phyloP scores from a whole-genome alignment of 1,140 invertebrate species.

The Megalonaias nervosa region DNA sequence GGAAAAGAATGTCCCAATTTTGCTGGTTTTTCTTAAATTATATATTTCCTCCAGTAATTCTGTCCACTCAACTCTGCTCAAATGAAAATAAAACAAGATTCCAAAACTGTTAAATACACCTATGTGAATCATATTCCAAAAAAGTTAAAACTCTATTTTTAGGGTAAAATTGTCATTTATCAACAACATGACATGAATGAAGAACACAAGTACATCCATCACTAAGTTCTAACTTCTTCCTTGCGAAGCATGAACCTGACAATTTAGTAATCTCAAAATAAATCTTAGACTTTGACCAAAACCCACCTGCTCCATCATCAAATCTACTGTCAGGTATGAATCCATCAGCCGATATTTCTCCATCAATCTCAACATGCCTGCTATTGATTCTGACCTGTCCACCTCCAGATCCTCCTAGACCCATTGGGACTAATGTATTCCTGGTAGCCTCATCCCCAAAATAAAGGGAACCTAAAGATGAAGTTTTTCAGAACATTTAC shows the following conservation, averaged over 20 bases:
- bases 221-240: not conserved
- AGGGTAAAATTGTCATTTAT: not conserved
- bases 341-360: slow-evolving; percentile 50
- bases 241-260: not conserved
- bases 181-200: not conserved
- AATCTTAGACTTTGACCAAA: not conserved
- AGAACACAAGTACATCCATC: not conserved
- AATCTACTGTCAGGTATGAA: slow-evolving; percentile 32
- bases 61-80: no score
- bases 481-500: no score
- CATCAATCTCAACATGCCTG: slow-evolving; percentile 58
- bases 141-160: no score
- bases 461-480: slow-evolving; percentile 40
- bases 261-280: not conserved
- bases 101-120: no score
- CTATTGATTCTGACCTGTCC: slow-evolving; percentile 44
- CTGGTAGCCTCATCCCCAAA: slow-evolving; percentile 51
- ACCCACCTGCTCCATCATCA: slow-evolving; percentile 46
- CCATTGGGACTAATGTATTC: slow-evolving; percentile 44
- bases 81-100: no score
- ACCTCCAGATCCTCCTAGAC: slow-evolving; percentile 54
- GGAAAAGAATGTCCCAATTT: no score
- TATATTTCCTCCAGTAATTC: no score
- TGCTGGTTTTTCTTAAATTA: no score
- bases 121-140: no score